A percentile compares a stretch with the other conserved stretches of the same genome.
Conservation (phyloP, 2,113 vertebrate species). For the Lanius collurio region DNA sequence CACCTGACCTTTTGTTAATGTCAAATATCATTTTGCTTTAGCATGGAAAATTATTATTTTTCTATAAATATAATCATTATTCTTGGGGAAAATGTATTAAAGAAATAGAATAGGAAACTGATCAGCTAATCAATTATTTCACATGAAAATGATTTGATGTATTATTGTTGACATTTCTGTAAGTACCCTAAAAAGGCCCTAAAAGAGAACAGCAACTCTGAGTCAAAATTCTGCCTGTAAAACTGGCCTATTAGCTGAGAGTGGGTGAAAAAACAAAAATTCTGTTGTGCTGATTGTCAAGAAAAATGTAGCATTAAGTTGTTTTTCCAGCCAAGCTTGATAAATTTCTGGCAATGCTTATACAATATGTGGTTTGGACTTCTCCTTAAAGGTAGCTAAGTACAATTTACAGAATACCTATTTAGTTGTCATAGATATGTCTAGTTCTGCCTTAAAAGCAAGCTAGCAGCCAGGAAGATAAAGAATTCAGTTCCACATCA, state of each 20-base stretch:
- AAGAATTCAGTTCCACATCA: slow-evolving; percentile 24
- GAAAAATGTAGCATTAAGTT: slow-evolving; percentile 38
- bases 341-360: slow-evolving; percentile 25
- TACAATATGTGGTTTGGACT: not conserved
- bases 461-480: slow-evolving; percentile 4
- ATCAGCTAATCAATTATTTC: slow-evolving; percentile 48
- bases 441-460: slow-evolving; percentile 33
- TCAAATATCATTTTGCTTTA: slow-evolving; percentile 72
- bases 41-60: slow-evolving; percentile 70
- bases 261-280: not conserved
- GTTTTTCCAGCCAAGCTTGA: slow-evolving; percentile 26
- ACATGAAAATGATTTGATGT: slow-evolving; percentile 16
- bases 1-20: slow-evolving; percentile 79
- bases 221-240: not conserved
- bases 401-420: slow-evolving; percentile 30
- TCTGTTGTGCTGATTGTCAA: slow-evolving; percentile 25
- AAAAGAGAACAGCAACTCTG: not conserved
- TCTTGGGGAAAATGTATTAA: slow-evolving; percentile 64
- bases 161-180: slow-evolving; percentile 34
- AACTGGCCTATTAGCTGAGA: not conserved
- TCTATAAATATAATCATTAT: slow-evolving; percentile 76
- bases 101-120: slow-evolving; percentile 45
- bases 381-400: slow-evolving; percentile 39
- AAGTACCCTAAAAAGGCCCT: not conserved
- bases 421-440: slow-evolving; percentile 34